Evolutionary conservation across 2,797 vertebrate genomes (phyloP).

Genomic region (Triplophysa yarkandensis): DNA sequence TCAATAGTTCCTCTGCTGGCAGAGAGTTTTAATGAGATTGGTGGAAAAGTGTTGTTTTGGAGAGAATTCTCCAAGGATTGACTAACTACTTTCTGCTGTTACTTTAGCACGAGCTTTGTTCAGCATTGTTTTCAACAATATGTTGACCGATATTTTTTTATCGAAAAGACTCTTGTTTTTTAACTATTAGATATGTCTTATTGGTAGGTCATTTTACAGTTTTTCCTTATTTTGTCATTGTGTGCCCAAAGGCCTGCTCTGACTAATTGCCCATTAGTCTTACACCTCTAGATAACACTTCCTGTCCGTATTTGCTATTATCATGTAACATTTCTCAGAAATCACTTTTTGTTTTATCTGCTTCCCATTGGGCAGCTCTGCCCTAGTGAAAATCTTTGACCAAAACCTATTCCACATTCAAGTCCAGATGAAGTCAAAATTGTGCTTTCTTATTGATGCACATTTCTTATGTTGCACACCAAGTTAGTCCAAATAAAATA

Average conservation of each 20-base stretch:
- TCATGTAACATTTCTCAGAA: neutral
- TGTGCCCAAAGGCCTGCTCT: neutral
- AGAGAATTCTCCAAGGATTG: conserved; percentile 17
- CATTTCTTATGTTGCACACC: no score
- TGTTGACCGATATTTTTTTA: conserved; percentile 2
- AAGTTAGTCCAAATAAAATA: no score
- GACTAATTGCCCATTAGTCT: neutral
- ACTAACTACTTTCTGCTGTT: conserved; percentile 18
- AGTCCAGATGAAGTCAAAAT: no score
- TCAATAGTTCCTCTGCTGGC: conserved; percentile 41
- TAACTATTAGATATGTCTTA: neutral
- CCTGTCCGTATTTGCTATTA: neutral
- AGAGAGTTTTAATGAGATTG: conserved; percentile 46
- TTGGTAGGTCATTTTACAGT: neutral
- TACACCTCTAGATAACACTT: conserved; percentile 1
- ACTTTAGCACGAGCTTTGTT: neutral
- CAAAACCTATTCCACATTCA: neutral
- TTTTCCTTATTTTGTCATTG: conserved; percentile 8
- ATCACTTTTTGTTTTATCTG: neutral
- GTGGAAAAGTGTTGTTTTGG: conserved; percentile 34
- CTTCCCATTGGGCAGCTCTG: neutral
- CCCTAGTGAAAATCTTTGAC: neutral
- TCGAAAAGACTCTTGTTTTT: neutral
- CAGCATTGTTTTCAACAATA: neutral
- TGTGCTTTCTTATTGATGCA: no score